Evolutionary conservation across 2,888 invertebrate species (phyloP).

Genomic region (Lasioglossum oenotherae): DNA sequence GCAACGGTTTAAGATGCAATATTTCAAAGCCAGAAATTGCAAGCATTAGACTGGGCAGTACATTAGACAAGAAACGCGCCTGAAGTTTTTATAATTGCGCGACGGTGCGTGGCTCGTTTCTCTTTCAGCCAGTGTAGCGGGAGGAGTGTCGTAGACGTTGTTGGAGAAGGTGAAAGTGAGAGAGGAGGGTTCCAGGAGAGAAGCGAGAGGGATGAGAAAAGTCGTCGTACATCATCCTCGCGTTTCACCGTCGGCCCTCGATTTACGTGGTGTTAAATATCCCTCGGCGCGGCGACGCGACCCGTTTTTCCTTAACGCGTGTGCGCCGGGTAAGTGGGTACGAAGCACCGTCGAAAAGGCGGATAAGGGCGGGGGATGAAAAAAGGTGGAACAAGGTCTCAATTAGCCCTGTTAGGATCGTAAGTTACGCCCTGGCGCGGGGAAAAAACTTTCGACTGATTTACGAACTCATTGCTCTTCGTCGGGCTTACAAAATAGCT

Average conservation of each 20-base stretch:
- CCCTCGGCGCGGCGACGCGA: constrained; percentile 26
- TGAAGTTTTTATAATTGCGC: constrained; percentile 46
- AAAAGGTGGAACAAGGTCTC: constrained; percentile 49
- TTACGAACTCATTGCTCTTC: constrained; percentile 61
- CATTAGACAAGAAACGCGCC: constrained; percentile 41
- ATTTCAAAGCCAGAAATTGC: background rate
- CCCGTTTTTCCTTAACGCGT: constrained; percentile 22
- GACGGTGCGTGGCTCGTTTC: constrained; percentile 36
- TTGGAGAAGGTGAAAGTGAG: background rate
- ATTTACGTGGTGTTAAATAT: constrained; percentile 60
- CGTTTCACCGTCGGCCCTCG: constrained; percentile 28
- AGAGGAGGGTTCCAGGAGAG: background rate
- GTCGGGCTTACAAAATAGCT: constrained; percentile 56
- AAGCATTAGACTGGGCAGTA: background rate
- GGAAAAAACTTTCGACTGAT: constrained; percentile 62
- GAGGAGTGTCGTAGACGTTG: background rate
- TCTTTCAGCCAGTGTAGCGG: constrained; percentile 9
- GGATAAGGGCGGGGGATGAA: background rate
- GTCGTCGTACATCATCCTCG: constrained; percentile 50
- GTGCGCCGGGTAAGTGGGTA: constrained; percentile 12
- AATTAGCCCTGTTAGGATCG: constrained; percentile 64
- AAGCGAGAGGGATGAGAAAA: background rate
- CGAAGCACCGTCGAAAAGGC: background rate
- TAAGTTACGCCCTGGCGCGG: constrained; percentile 47
- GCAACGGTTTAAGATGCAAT: background rate